Base-by-base conservation (phyloP, 2,113 vertebrate genomes). In the Epinephelus fuscoguttatus region DNA sequence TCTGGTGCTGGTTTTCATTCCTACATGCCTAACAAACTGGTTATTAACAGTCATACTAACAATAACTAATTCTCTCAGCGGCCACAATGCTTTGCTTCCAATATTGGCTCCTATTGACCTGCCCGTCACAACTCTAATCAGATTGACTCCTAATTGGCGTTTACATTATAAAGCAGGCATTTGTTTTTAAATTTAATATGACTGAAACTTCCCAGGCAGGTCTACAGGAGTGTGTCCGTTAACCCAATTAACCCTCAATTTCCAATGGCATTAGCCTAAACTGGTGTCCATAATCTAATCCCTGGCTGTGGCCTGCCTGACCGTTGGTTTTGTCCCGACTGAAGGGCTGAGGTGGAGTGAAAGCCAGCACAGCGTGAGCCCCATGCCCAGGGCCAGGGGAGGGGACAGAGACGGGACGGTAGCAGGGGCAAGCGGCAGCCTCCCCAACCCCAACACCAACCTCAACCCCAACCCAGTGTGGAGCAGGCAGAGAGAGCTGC, bases 291-390 rank as follows among this genome's bases (percentile, higher is more conserved):
- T 74, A 59, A 73, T 61, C 82, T 78, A 30, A 86, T 70, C 50
- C 69, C 3, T 78, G 82, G 78, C 84, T 60, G 75, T 73, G 88
- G 91, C 90, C 88, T 78, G 75, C 90, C 92, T 94, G 90, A 93
- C 87, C 88, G 73, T 82, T 92, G 93, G 92, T 94, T 93, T 92
- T 93, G 89, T 94, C 92, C 91, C n/a, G 82, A 92, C 92, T 90
- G 85, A 96, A 96, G 95, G 95, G 91, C 90, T 94, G 91, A 95
- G 95, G 85, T 96, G 95, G 94, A 96, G 92, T 93, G 95, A 96
- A 95, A 96, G 91, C 95, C 95, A 96, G 94, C 95, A 95, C 92
- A 91, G 91, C 91, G 94, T 94, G 94, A 94, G 91, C 78, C 91
- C 93, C 91, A 84, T 85, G 92, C 75, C 91, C 92, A 93, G 94